Evolutionary conservation across 2,888 invertebrate genomes (phyloP), one percentile per base, ranked within the genome.

Genomic region (Euzophera pinguis): DNA sequence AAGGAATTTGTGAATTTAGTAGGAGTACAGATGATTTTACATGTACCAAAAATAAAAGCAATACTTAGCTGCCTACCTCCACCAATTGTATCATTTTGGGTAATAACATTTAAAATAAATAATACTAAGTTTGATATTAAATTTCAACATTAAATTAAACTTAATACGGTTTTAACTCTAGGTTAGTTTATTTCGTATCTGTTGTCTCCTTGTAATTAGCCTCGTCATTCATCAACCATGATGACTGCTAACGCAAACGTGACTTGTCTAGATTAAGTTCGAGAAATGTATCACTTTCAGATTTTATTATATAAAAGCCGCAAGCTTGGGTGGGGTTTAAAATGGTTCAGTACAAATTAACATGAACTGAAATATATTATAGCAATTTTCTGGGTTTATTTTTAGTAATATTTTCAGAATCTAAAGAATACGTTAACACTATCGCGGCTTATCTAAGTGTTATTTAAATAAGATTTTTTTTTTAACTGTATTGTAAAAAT

Each of bases 201-300:
- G 5, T 12, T 12, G 12, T n/a, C 52, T 51, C 45, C 39, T 47
- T 57, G 56, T 65, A 72, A 71, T 74, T 70, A 71, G 68, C 68
- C 14, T 16, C 54, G 59, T 55, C 61, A 62, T 69, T 67, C 63
- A 67, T 62, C 61, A 67, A 62, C 60, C 62, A 66, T 72, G 75
- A 67, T 71, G 72, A 72, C 54, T 17, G 53, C 51, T 58, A 67
- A 73, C 85, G 84, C 51, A 59, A 67, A 73, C 85, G 84, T 85
- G 85, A 84, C 81, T 67, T 48, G 75, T 67, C 65, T 60, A 53
- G 69, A 72, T 71, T 67, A 62, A 60, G 57, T 17, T 12, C 67
- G 65, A 65, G 69, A 65, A 76, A 73, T 75, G 71, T 81, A 83
- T 78, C 75, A 70, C 81, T 85, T 82, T 82, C 81, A 68, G 32